Evolutionary conservation across 2,113 vertebrate genomes (phyloP), one percentile per base, ranked within the genome.

Genomic region (Triplophysa tibetana): DNA sequence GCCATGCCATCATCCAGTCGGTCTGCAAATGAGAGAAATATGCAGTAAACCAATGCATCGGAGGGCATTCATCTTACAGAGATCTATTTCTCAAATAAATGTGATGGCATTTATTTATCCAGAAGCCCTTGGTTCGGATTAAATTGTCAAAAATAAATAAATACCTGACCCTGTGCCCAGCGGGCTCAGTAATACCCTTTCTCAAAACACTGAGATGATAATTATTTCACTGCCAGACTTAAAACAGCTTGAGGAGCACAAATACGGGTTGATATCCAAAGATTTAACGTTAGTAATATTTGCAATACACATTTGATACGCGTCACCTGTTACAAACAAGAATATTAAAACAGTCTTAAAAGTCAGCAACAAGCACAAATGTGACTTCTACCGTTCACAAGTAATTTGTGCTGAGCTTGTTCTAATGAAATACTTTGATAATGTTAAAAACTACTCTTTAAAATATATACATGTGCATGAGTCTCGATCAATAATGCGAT

Each of bases 1-100:
- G 92, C 93, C 94, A 95, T 96, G 91, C 93, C 94, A 94, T 95
- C 92, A 93, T 89, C 88, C 87, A 90, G 93, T 90, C 88, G 92
- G 90, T 93, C 96, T 98, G 89, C 84, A 84, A 87, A 76, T 78
- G 75, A 79, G 66, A 89, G 68, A 75, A 48, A 83, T 54, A 70
- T 81, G 58, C 58, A 69, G 62, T 84, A 69, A 84, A 75, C 29
- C 29, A 21, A 10, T 7, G 23, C 38, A 50, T 67, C 54, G 48
- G 66, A 72, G 1, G 4, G 5, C 56, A 68, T 69, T 64, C n/a
- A 76, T 58, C 63, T 75, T 41, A 74, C 43, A 78, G 17, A 23
- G 50, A 69, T n/a, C 29, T 72, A 29, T 26, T 33, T n/a, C 7
- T 65, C 48, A 62, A 68, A 83, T 75, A 74, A 67, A 73, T 56